Base-by-base conservation (phyloP, 2,888 invertebrate genomes). In the Drosophila austrosaltans region DNA sequence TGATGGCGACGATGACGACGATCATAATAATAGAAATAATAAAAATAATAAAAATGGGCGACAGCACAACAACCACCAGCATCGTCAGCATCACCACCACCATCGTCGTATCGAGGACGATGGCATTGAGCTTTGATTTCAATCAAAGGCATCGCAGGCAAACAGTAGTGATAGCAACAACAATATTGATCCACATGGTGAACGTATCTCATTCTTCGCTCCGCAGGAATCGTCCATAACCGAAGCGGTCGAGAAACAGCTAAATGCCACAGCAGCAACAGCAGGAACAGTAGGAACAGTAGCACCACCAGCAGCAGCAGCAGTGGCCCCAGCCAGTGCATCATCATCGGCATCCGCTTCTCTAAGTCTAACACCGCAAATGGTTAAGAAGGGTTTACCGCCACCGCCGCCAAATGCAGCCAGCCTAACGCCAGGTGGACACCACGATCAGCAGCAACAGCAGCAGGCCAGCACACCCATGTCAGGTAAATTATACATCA, bases 221-320 rank as follows among this genome's bases (percentile, higher is more conserved):
- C 89, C 88, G 89, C 88, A 92, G 92, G 91, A 93, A 93, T 89
- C 93, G 92, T 91, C 93, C 91, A 91, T 92, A 90, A 92, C 92
- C 89, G 82, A 94, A 97, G 98, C 98, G 93, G 98, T 98, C 84
- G 98, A 98, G 94, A 98, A 97, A 93, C 98, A 98, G 93, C 94
- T 98, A 82, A 97, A 97, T 93, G 95, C 95, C 77, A 95, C 91
- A 94, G 94, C 72, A 94, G 54, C 60, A 12, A 54, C 60, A 25
- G 54, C 39, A 25, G 48, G 48, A 48, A 56, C 32, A 7, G n/a
- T 48, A 69, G n/a, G 56, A 42, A 42, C 91, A 93, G 94, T 69
- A 22, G 53, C 65, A 22, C 48, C 60, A 25, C 12, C 60, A 42
- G 40, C 91, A 93, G 94, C 69, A 48, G 53, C 65, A 22, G 53